Base-by-base conservation (phyloP, 2,888 invertebrate genomes). In the Pyrrhosoma nymphula region DNA sequence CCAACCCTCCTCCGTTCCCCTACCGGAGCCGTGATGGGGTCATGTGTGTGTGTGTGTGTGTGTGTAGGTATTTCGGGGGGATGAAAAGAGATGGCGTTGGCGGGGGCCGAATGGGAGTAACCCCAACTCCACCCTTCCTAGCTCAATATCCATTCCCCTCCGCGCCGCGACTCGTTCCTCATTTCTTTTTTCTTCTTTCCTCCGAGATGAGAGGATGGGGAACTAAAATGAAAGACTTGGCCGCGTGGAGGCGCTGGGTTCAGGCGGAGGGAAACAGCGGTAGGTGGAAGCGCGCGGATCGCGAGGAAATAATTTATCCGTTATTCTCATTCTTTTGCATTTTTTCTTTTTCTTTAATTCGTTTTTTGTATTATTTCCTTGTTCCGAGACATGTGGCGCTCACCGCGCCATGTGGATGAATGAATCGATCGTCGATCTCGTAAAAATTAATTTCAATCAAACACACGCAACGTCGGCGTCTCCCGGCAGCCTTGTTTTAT, bases 381-480 rank as follows among this genome's bases (percentile, higher is more conserved):
- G 35, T 26, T 60, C 23, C 82, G 82, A 82, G 82, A 82, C 82
- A 82, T 82, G 82, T 82, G 82, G 82, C 82, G 82, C 82, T 82
- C 82, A 26, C 82, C 16, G 82, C 30, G 82, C 35, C 82, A 82
- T 35, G 82, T 82, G 82, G 82, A 35, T 82, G 82, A 82, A 35
- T 35, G 82, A 82, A 82, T 82, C 82, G 82, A 82, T 82, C 82
- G 82, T 26, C 82, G 35, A 82, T 82, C 30, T 82, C 82, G 82
- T 82, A 82, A 82, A 82, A 82, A 82, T 82, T 82, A 82, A 82
- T 82, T 82, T 35, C 35, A 82, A 82, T 82, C 82, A 82, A 82
- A 35, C 82, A 82, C 69, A 69, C 69, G 60, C 60, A 26, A 69
- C 16, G 82, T 10, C 18, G 82, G n/a, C 30, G 82, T 60, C 60